These are phyloP conservation scores for Orthochromis malagaraziensis DNA, from an alignment of 2,113 vertebrate species.

Conservation along the genomic window DNA sequence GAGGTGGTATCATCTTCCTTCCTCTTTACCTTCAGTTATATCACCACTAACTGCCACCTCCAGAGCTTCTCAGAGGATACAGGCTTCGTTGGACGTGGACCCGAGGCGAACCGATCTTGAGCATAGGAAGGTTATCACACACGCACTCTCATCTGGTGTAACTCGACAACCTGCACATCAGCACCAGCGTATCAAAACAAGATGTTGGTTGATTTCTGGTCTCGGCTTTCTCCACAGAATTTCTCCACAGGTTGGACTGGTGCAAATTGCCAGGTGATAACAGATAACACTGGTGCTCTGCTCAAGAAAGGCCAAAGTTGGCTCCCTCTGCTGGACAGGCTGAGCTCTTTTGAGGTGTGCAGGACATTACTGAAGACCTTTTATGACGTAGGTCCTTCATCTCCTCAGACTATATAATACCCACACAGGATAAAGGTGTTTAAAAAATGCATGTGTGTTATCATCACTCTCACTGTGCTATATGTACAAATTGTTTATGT, in stretches of 20 bases:
- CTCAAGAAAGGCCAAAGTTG: background rate
- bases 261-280: background rate
- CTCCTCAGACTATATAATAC: background rate
- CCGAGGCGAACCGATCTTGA: rapidly evolving
- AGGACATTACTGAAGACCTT: background rate
- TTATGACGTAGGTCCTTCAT: background rate
- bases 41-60: background rate
- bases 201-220: background rate
- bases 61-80: background rate
- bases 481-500: background rate
- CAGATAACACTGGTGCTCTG: background rate
- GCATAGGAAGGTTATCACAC: background rate
- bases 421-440: background rate
- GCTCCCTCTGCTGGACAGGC: background rate
- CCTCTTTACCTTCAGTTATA: background rate
- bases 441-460: background rate
- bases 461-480: background rate
- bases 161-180: background rate
- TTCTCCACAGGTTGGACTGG: background rate
- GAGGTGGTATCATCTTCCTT: background rate
- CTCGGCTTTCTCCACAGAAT: background rate
- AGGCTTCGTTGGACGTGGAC: background rate
- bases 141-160: background rate
- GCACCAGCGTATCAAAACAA: background rate
- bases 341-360: background rate